Conservation (phyloP, 2,113 vertebrate genomes). For the Rallus limicola region DNA sequence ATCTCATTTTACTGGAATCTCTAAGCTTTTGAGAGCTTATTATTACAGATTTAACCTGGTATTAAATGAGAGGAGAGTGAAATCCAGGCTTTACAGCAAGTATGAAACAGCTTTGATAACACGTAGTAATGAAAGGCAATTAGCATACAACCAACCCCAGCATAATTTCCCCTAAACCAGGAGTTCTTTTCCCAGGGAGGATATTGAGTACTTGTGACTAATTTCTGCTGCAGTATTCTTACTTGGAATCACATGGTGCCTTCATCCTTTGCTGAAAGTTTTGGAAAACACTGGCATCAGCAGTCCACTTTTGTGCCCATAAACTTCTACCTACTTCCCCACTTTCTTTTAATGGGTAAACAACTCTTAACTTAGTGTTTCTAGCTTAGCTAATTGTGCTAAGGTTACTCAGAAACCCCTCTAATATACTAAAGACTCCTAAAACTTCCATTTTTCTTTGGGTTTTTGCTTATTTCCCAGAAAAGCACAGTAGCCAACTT, state of each 20-base stretch:
- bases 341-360: not conserved
- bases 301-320: constrained; percentile 15
- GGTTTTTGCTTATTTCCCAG: not conserved
- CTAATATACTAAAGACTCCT: not conserved
- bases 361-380: not conserved
- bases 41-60: constrained; percentile 40
- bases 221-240: not conserved
- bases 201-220: constrained; percentile 38
- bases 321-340: constrained; percentile 45
- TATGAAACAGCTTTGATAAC: constrained; percentile 46
- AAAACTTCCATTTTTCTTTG: not conserved
- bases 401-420: not conserved
- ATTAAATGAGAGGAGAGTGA: constrained; percentile 36
- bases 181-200: constrained; percentile 31
- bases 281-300: constrained; percentile 32
- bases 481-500: not conserved
- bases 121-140: constrained; percentile 28
- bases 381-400: not conserved
- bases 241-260: not conserved
- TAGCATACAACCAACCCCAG: not conserved
- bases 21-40: constrained; percentile 52
- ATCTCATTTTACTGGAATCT: constrained; percentile 60
- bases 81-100: constrained; percentile 45
- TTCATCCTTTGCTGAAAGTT: not conserved
- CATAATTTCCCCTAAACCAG: constrained; percentile 17